phyloP scores from a whole-genome alignment of 2,888 invertebrate species.

The Drosophila neutralis region DNA sequence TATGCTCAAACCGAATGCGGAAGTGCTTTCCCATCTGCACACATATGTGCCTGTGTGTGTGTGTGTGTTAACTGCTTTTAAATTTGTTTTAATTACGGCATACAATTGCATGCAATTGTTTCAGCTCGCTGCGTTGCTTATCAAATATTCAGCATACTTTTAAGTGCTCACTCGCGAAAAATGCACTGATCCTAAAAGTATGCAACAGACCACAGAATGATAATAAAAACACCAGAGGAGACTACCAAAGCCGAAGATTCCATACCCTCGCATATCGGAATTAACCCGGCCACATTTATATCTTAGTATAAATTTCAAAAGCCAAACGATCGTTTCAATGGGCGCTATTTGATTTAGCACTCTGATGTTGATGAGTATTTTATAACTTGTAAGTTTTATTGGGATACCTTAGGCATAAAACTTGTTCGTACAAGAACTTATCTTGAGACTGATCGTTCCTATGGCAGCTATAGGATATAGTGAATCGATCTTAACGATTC shows the following conservation, averaged over 20 bases:
- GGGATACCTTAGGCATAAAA: constrained; percentile 15
- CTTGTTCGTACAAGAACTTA: neutral
- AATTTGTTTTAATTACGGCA: constrained; percentile 76
- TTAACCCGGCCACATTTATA: neutral
- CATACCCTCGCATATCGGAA: neutral
- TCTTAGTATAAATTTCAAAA: neutral
- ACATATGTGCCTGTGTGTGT: neutral
- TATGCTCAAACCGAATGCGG: constrained; percentile 72
- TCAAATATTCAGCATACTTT: constrained; percentile 74
- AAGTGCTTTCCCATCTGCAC: constrained; percentile 54
- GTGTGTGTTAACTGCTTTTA: constrained; percentile 70
- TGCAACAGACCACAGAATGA: constrained; percentile 36
- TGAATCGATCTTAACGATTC: too few species aligned
- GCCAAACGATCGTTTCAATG: neutral
- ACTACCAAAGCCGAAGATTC: neutral
- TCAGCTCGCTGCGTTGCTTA: constrained; percentile 31
- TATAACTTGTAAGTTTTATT: neutral
- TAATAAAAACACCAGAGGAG: neutral
- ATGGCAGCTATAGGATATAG: neutral
- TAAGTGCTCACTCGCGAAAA: constrained; percentile 69
- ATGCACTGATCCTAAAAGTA: constrained; percentile 70
- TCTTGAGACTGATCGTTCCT: neutral
- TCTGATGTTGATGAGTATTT: neutral
- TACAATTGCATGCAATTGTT: constrained; percentile 59
- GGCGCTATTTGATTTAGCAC: neutral